Percentiles rank a stretch among this genome's conserved stretches.
phyloP scores from a whole-genome alignment of 2,797 vertebrate genomes.

The Threskiornis aethiopicus region DNA sequence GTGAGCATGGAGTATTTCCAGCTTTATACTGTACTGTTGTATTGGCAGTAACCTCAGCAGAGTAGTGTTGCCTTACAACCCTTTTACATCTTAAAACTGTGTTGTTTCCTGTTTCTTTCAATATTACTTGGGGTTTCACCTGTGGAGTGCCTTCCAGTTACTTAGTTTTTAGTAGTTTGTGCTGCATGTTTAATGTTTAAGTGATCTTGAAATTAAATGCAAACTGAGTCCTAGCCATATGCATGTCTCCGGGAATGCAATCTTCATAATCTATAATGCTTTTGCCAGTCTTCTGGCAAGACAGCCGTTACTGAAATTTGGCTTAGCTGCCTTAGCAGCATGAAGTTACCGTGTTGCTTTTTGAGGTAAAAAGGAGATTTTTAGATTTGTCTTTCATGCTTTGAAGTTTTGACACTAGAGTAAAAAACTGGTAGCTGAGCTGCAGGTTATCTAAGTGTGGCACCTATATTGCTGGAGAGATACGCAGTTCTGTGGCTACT shows the following conservation, averaged over 20 bases:
- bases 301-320: background rate
- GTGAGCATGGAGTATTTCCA: background rate
- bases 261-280: background rate
- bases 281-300: background rate
- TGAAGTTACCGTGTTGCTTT: background rate
- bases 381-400: background rate
- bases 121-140: background rate
- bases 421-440: background rate
- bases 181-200: background rate
- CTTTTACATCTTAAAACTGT: background rate
- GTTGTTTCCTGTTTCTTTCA: background rate
- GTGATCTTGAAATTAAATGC: background rate
- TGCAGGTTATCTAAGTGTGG: background rate
- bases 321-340: background rate
- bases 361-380: background rate
- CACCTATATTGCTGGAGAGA: background rate
- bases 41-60: background rate
- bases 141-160: background rate
- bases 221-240: background rate
- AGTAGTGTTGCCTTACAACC: background rate
- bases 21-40: background rate
- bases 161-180: background rate
- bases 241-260: background rate
- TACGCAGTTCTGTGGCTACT: background rate
- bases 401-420: background rate